phyloP scores from a whole-genome alignment of 2,797 vertebrate genomes.

The Smutsia temminckii region DNA sequence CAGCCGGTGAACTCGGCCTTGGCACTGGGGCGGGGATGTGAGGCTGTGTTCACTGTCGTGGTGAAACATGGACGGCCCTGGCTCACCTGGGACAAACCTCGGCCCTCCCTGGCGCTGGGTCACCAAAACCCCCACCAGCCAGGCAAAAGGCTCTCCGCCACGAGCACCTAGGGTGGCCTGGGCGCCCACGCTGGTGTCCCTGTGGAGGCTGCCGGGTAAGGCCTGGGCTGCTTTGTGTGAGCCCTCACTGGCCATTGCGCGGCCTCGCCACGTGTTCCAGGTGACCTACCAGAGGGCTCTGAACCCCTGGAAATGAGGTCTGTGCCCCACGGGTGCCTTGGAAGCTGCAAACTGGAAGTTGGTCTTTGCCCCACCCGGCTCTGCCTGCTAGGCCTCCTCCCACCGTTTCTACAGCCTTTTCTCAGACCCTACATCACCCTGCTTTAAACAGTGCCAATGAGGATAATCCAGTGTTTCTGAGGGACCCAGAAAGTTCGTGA shows the following conservation, averaged over 20 bases:
- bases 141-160: accelerated
- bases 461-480: not conserved
- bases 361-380: not conserved
- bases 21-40: accelerated
- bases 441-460: not conserved
- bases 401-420: not conserved
- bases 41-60: not conserved
- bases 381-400: not conserved
- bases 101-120: accelerated
- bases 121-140: accelerated
- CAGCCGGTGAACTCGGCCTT: not conserved
- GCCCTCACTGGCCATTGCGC: accelerated
- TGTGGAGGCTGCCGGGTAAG: accelerated
- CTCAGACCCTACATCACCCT: not conserved
- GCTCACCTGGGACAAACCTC: not conserved
- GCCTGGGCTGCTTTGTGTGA: accelerated
- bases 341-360: not conserved
- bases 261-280: accelerated
- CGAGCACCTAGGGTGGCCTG: too few relatives aligned
- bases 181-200: too few relatives aligned
- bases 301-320: not conserved
- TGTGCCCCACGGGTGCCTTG: accelerated
- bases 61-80: accelerated
- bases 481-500: not conserved
- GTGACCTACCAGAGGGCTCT: accelerated